Base-by-base conservation (phyloP, 1,140 invertebrate genomes). In the Antheraea mylitta region DNA sequence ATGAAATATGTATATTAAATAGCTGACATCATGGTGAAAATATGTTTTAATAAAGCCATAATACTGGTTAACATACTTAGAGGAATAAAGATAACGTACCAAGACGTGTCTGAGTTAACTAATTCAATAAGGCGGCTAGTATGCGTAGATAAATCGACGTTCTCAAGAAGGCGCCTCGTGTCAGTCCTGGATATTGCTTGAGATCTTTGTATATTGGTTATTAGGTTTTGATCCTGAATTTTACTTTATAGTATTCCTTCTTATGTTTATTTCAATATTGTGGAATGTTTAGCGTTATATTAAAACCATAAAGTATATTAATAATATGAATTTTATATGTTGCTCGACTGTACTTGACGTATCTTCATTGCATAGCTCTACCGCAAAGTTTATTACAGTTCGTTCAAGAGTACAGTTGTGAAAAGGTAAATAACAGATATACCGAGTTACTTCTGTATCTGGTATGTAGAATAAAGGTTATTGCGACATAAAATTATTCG, bases 1-100 rank as follows among this genome's bases (percentile, higher is more conserved):
- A 53, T 2, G 45, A 9, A 42, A 53, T 53, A 53, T 53, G 45
- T 13, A 53, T 16, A 16, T 53, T 6, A 53, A 53, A 53, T 61
- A 22, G 8, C 18, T 53, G 64, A 65, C 60, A 30, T 5, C 18
- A 61, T 61, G 18, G 37, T 10, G 9, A 22, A 64, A 42, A 48
- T 10, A 65, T 48, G 42, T 19, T 65, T 65, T 65, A 65, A 65
- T 65, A 65, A 65, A 64, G 62, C 62, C 18, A 42, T 13, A 36
- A 45, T 30, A 65, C 18, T 38, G 38, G n/a, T 10, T 65, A 42
- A 48, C n/a, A 42, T 45, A 65, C 42, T 45, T 65, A 19, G 18
- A 42, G 48, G 64, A 65, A 65, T 53, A 65, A 42, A 48, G 64
- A 65, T 6, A 42, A 19, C 37, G 62, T n/a, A 64, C 19, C 38